Base-by-base conservation (phyloP, 2,888 invertebrate genomes). In the Cephus pulcher region DNA sequence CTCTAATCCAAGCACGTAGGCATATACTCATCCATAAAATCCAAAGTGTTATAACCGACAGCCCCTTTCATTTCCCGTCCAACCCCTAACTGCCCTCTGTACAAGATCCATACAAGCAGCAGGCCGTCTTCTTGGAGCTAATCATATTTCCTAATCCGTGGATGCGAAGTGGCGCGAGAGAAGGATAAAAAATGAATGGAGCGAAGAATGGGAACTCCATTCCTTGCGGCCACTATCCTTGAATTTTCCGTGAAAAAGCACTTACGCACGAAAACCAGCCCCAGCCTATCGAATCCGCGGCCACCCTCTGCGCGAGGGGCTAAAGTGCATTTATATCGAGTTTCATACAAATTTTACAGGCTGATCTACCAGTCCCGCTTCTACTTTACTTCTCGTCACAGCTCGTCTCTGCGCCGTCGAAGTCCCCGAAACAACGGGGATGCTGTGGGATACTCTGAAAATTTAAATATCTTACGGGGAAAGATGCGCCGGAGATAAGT, bases 181-280 rank as follows among this genome's bases (percentile, higher is more conserved):
- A 69, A 77, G 73, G 69, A 74, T 76, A 77, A 71, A n/a, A 40
- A 71, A 73, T 69, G 70, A 80, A 80, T 73, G 69, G 56, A 73
- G 37, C 32, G 69, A 75, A 73, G 69, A 78, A 77, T 78, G 75
- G 77, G 82, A 84, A 82, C 84, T 86, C 86, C 86, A 82, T 85
- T 84, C 85, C 84, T 86, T 82, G 86, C 85, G 83, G 83, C 83
- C 80, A 86, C 88, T 89, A 90, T 90, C 88, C 89, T 89, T 90
- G 90, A 90, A 90, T 90, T 90, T 87, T 88, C 88, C 89, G 88
- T 88, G 90, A 88, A 90, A 89, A 90, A 90, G 90, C 90, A 90
- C 90, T 90, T 90, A 90, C 88, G 88, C 80, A 75, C 79, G 76
- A 81, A 79, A 82, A 15, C 40, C 40, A 40, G 15, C 15, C 40